A percentile compares a stretch with the other conserved stretches of the same genome.
Conservation (phyloP, 1,140 invertebrate genomes). For the Acromyrmex echinatior region DNA sequence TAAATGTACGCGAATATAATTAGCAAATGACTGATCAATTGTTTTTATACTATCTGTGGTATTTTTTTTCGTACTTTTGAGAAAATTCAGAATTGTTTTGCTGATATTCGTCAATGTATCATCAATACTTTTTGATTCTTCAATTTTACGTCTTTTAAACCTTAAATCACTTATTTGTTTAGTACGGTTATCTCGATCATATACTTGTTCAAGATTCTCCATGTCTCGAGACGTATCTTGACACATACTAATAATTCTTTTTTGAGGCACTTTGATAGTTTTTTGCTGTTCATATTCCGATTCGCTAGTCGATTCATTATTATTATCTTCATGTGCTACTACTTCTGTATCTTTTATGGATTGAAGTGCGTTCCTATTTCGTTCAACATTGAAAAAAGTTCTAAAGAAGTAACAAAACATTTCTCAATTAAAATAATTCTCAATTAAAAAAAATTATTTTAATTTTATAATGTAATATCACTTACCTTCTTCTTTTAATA, state of each 20-base stretch:
- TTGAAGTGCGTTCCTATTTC: background rate
- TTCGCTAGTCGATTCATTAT: constrained; percentile 5
- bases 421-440: background rate
- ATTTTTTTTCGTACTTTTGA: constrained; percentile 1
- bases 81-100: background rate
- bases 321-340: background rate
- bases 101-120: background rate
- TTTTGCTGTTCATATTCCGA: background rate
- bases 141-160: constrained; percentile 1
- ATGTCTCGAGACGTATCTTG: background rate
- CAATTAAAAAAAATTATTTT: background rate
- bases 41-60: background rate
- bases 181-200: background rate
- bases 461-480: background rate
- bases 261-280: background rate
- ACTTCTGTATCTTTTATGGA: background rate
- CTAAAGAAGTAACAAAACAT: constrained; percentile 3
- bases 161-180: background rate
- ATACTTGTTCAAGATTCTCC: background rate
- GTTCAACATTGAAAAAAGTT: background rate
- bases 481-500: constrained; percentile 24
- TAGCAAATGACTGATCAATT: constrained; percentile 11
- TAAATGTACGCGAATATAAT: constrained; percentile 26
- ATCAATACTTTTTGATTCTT: background rate
- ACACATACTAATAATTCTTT: constrained; percentile 13